phyloP scores from a whole-genome alignment of 2,797 vertebrate genomes.

The Tympanoctomys barrerae region DNA sequence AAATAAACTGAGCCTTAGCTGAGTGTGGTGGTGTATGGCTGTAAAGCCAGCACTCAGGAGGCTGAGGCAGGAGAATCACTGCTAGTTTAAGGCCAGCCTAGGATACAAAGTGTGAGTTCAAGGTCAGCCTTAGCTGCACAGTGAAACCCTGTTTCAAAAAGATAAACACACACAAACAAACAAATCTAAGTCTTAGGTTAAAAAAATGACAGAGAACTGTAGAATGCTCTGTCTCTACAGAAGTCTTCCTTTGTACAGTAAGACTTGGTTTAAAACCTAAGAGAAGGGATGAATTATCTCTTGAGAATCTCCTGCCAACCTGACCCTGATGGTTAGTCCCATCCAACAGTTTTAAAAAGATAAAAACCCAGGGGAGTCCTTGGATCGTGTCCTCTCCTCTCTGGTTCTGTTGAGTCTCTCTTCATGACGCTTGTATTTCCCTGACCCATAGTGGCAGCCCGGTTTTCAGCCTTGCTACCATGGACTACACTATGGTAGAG shows the following conservation, averaged over 20 bases:
- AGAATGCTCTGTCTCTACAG: not conserved
- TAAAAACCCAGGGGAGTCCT: not conserved
- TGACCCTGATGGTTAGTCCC: not conserved
- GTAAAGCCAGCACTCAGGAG: no score
- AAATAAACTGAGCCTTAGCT: not conserved
- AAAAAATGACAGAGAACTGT: not conserved
- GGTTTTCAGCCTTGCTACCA: not conserved
- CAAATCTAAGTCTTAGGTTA: not conserved
- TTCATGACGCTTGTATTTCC: not conserved
- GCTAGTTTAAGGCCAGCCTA: not conserved
- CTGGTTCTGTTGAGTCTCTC: not conserved
- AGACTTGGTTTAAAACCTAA: not conserved
- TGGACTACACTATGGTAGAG: not conserved
- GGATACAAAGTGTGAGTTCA: no score
- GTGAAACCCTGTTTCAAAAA: not conserved
- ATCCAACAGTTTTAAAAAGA: not conserved
- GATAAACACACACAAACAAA: not conserved
- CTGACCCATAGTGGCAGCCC: not conserved
- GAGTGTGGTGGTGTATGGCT: not conserved
- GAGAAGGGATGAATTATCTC: not conserved
- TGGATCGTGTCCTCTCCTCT: not conserved
- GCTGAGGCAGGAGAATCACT: not conserved
- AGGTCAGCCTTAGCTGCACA: not conserved
- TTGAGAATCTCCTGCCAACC: not conserved
- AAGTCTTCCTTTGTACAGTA: not conserved